Base-by-base conservation (phyloP, 1,140 invertebrate species). In the Stegodyphus dumicola region DNA sequence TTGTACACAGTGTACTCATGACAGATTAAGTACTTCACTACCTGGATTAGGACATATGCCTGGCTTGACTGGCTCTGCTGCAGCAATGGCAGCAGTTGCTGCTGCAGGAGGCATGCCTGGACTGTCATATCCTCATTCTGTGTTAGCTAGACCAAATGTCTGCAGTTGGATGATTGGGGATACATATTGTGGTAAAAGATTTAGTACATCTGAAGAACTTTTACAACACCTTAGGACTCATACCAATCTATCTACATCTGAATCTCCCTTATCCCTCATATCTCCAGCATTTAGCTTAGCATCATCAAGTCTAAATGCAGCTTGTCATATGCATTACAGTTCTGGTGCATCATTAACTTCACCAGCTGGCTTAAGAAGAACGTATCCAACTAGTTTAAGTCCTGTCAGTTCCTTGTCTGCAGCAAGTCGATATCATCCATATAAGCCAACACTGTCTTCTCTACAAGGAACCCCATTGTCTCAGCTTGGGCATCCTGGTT, bases 1-100 rank as follows among this genome's bases (percentile, higher is more conserved):
- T 9, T 98, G 97, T 91, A 95, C 96, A 6, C 97, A 98, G 90
- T 99, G 97, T 91, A 96, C 97, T 90, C 97, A 98, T 90, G 96
- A 97, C 90, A 97, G 98, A 95, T 71, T 87, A 69, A 54, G 74
- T 95, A 93, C 91, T 81, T 92, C 89, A 88, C 49, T 76, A 66
- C 75, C 75, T 2, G 87, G 97, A 96, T 9, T 98, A 96, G 76
- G 83, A 53, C 83, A 85, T 91, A 90, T 87, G 89, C 90, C 71
- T 64, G 91, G 92, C 17, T 91, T 93, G 81, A 89, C 65, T 51
- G 85, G 86, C 48, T 89, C 67, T 69, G 91, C 90, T 76, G 89
- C 90, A 81, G 90, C 88, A 88, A 73, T 73, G 67, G 89, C 73
- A 87, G 88, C 86, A 67, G 74, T 73, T 6, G 87, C 60, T 83